Conservation (phyloP, 2,888 invertebrate genomes). For the Pheosia tremula region DNA sequence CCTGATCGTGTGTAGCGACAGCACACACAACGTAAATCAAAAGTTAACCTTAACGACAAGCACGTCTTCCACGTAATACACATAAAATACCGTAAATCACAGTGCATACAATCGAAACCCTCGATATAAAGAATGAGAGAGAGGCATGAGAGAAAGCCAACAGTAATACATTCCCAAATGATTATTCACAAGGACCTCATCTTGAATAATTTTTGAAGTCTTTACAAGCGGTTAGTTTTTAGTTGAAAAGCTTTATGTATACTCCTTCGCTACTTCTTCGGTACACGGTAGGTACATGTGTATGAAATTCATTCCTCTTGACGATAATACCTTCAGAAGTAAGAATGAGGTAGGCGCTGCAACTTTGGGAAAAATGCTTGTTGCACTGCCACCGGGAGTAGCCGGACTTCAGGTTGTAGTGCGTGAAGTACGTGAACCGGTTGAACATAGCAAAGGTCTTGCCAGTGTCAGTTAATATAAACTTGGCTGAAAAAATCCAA, state of each 20-base stretch:
- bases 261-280: constrained; percentile 8
- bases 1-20: no score
- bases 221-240: background rate
- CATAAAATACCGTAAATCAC: no score
- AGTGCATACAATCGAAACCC: no score
- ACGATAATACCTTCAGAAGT: constrained; percentile 18
- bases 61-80: no score
- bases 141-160: no score
- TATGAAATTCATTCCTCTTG: constrained; percentile 26
- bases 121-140: no score
- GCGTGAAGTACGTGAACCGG: constrained; percentile 42
- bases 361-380: constrained; percentile 35
- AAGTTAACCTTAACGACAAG: no score
- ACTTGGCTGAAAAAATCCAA: constrained; percentile 14
- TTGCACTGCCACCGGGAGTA: constrained; percentile 41
- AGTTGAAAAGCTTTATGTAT: constrained; percentile 12
- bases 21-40: no score
- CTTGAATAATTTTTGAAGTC: background rate
- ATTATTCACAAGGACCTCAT: no score
- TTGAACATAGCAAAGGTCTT: constrained; percentile 16
- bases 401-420: constrained; percentile 33
- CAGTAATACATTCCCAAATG: no score
- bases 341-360: constrained; percentile 29
- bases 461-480: constrained; percentile 13
- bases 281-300: constrained; percentile 26